These are phyloP conservation scores for Hemithea aestivaria DNA, from an alignment of 2,888 invertebrate species.

Conservation along the genomic window DNA sequence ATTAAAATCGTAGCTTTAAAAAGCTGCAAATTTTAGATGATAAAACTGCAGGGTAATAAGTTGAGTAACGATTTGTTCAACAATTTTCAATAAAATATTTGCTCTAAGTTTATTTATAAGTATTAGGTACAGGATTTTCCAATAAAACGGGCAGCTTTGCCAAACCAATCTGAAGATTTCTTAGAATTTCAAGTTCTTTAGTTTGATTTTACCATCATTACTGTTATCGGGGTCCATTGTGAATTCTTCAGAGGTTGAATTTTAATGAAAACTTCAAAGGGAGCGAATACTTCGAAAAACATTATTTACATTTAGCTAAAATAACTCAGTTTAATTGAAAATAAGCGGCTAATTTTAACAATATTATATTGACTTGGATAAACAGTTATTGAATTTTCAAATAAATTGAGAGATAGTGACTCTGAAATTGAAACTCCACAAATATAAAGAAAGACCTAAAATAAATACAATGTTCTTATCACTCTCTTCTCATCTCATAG, in stretches of 20 bases:
- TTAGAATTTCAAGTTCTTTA: background rate
- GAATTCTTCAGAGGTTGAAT: conserved; percentile 9
- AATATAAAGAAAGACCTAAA: too few species aligned
- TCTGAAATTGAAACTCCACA: too few species aligned
- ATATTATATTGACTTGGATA: background rate
- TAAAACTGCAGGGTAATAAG: too few species aligned
- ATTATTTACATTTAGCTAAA: conserved; percentile 10
- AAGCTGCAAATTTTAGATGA: too few species aligned
- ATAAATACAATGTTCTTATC: too few species aligned
- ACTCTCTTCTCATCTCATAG: background rate
- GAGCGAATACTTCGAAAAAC: conserved; percentile 7
- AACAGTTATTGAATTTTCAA: background rate
- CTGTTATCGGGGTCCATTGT: conserved; percentile 10
- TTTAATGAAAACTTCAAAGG: conserved; percentile 19
- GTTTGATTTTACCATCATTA: conserved; percentile 11
- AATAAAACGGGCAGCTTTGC: too few species aligned
- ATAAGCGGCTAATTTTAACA: conserved; percentile 9
- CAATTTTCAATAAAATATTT: too few species aligned
- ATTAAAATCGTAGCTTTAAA: too few species aligned
- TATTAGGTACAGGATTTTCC: too few species aligned
- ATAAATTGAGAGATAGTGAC: too few species aligned
- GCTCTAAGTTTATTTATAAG: too few species aligned
- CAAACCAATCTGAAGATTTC: background rate
- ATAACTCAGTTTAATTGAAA: conserved; percentile 13
- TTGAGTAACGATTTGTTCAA: too few species aligned